Conservation (phyloP, 2,888 invertebrate species). For the Lasioglossum oenotherae region DNA sequence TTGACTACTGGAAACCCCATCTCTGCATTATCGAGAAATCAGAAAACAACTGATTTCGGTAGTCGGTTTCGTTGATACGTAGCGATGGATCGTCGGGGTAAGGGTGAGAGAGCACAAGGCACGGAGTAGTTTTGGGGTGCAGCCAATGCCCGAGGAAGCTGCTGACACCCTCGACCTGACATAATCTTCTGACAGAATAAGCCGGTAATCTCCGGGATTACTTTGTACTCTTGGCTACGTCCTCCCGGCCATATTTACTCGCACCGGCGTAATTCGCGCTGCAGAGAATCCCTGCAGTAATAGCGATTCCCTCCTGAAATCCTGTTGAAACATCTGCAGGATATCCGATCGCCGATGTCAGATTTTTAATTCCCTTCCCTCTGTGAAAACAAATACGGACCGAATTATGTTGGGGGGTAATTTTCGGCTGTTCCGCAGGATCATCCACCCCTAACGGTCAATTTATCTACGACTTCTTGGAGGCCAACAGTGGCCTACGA, state of each 20-base stretch:
- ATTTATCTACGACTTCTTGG: not conserved
- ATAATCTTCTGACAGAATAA: conserved; percentile 84
- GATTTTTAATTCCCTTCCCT: conserved; percentile 54
- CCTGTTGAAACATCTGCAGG: conserved; percentile 69
- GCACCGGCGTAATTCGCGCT: conserved; percentile 73
- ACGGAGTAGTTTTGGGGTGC: conserved; percentile 57
- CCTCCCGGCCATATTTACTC: conserved; percentile 76
- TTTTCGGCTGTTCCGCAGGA: not conserved
- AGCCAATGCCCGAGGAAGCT: conserved; percentile 76
- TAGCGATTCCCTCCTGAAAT: conserved; percentile 68
- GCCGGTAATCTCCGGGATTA: conserved; percentile 83
- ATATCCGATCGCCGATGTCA: conserved; percentile 62
- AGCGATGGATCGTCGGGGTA: conserved; percentile 30
- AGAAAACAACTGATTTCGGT: conserved; percentile 19
- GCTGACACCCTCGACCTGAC: conserved; percentile 83
- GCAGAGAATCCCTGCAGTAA: conserved; percentile 70
- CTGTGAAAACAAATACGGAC: conserved; percentile 6
- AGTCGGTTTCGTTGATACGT: conserved; percentile 57
- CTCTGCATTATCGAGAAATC: too few relatives aligned
- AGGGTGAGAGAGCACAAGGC: conserved; percentile 52
- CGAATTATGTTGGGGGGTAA: not conserved
- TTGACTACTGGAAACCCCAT: too few relatives aligned
- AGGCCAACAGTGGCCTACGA: not conserved
- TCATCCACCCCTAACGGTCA: not conserved
- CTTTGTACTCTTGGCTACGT: conserved; percentile 76